A percentile compares a stretch with the other conserved stretches of the same genome.
Evolutionary conservation across 2,888 invertebrate species (phyloP).

Genomic region (Clivina fossor): DNA sequence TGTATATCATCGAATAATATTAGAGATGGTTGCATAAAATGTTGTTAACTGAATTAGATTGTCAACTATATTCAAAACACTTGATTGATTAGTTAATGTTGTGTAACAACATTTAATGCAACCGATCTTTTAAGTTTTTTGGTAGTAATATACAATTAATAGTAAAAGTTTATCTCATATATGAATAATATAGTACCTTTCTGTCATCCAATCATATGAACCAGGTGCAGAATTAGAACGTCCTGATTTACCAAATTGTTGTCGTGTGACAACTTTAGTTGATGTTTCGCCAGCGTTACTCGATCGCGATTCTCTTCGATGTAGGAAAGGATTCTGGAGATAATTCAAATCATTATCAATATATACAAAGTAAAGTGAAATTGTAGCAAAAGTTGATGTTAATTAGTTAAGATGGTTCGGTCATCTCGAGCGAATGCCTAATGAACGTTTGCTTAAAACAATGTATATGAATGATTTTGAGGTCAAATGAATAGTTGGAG

Average conservation of each 20-base stretch:
- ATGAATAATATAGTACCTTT: constrained; percentile 31
- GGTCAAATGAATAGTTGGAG: too few species aligned
- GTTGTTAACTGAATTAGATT: too few species aligned
- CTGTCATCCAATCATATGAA: constrained; percentile 56
- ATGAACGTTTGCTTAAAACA: too few species aligned
- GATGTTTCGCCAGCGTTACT: constrained; percentile 44
- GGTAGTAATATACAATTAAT: neutral
- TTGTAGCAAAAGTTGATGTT: too few species aligned
- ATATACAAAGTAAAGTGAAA: neutral
- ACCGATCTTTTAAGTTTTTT: neutral
- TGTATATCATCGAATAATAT: neutral
- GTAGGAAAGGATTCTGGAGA: constrained; percentile 62
- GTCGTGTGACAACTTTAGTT: constrained; percentile 46
- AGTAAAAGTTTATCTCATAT: neutral
- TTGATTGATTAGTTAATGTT: too few species aligned
- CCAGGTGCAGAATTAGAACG: constrained; percentile 78
- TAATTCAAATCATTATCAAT: constrained; percentile 7
- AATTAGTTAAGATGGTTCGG: too few species aligned
- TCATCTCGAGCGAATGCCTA: too few species aligned
- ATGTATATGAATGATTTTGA: too few species aligned
- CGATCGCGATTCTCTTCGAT: constrained; percentile 46
- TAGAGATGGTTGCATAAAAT: too few species aligned
- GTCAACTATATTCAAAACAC: too few species aligned
- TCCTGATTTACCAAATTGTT: constrained; percentile 56
- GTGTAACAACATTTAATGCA: too few species aligned